Conservation (phyloP, 2,797 vertebrate genomes). For the Macropodus opercularis region DNA sequence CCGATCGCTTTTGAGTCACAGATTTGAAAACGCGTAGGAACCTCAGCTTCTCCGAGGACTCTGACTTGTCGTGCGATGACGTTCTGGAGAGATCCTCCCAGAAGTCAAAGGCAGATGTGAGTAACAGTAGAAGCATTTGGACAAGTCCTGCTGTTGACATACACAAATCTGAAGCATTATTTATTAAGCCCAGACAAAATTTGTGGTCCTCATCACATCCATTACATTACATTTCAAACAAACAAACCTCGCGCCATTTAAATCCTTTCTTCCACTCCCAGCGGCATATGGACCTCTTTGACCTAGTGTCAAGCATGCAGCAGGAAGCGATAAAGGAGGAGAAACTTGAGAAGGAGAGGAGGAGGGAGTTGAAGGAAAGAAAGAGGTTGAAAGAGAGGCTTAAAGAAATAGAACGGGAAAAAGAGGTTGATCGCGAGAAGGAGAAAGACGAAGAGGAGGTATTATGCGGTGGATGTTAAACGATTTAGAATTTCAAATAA, state of each 20-base stretch:
- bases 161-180: too few species aligned
- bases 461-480: slow-evolving; percentile 56
- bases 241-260: too few species aligned
- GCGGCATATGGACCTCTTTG: slow-evolving; percentile 81
- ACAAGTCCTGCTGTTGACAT: background rate
- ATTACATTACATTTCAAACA: slow-evolving; percentile 14
- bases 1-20: slow-evolving; percentile 49
- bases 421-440: slow-evolving; percentile 59
- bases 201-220: slow-evolving; percentile 11
- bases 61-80: slow-evolving; percentile 96
- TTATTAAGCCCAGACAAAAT: too few species aligned
- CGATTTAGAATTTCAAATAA: slow-evolving; percentile 65
- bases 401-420: slow-evolving; percentile 61
- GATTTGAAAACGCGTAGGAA: slow-evolving; percentile 90
- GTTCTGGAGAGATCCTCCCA: slow-evolving; percentile 93
- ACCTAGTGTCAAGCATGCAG: slow-evolving; percentile 82
- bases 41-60: slow-evolving; percentile 96
- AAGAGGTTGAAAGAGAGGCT: slow-evolving; percentile 63
- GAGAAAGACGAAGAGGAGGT: slow-evolving; percentile 77
- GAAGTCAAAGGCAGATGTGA: slow-evolving; percentile 94
- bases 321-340: slow-evolving; percentile 75
- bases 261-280: slow-evolving; percentile 60
- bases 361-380: slow-evolving; percentile 69
- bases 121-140: slow-evolving; percentile 31
- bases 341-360: slow-evolving; percentile 71